A percentile compares a stretch with the other conserved stretches of the same genome.
phyloP scores from a whole-genome alignment of 2,888 invertebrate genomes.

The Trissolcus brochymenae region DNA sequence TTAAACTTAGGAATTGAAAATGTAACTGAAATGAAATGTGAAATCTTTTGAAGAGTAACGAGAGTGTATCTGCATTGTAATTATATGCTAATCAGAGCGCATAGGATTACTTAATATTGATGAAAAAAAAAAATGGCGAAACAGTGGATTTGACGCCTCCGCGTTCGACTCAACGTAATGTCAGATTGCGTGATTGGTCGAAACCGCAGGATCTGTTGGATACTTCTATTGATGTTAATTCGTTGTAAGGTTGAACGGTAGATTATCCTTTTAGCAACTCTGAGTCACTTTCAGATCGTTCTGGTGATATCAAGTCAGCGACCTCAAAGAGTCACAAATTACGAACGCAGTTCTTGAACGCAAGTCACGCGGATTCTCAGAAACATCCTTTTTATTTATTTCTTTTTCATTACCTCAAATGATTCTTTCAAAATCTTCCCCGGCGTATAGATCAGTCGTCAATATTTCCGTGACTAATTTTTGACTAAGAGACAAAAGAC shows the following conservation, averaged over 20 bases:
- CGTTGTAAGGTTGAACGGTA: conserved; percentile 46
- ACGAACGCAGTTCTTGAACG: conserved; percentile 31
- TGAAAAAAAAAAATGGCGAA: conserved; percentile 21
- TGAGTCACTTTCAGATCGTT: conserved; percentile 47
- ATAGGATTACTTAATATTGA: neutral
- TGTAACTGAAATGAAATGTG: too few relatives aligned
- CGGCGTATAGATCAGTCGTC: neutral
- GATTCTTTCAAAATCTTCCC: neutral
- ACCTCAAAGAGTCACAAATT: conserved; percentile 50
- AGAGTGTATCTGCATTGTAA: too few relatives aligned
- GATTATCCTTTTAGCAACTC: conserved; percentile 53
- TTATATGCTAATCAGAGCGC: too few relatives aligned
- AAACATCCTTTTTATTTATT: conserved; percentile 35
- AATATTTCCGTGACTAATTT: conserved; percentile 4
- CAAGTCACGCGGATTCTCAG: conserved; percentile 54
- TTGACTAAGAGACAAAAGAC: neutral
- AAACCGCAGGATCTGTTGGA: conserved; percentile 54
- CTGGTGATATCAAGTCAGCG: conserved; percentile 42
- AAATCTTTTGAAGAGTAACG: too few relatives aligned
- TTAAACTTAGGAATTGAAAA: too few relatives aligned
- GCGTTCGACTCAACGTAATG: conserved; percentile 33
- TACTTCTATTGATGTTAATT: conserved; percentile 53
- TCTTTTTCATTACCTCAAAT: neutral
- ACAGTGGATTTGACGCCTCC: conserved; percentile 36
- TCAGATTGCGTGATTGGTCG: conserved; percentile 43